Percentiles rank a stretch among this genome's conserved stretches.
Conservation (phyloP, 2,797 vertebrate genomes). For the Pantherophis alleghaniensis region DNA sequence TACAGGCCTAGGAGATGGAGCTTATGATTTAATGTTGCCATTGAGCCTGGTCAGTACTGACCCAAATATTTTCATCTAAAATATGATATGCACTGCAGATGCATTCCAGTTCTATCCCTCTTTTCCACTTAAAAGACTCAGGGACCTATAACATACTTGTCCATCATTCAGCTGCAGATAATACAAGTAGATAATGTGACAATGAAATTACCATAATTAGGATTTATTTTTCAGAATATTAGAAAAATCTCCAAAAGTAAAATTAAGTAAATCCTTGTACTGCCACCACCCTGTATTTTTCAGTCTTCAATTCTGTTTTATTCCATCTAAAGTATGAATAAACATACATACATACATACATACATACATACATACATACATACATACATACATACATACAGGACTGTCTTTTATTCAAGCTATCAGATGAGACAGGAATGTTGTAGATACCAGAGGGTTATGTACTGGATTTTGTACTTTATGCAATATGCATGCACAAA, state of each 20-base stretch:
- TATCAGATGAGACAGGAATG: neutral
- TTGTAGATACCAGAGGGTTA: neutral
- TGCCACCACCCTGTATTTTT: neutral
- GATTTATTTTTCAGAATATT: neutral
- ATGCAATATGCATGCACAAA: neutral
- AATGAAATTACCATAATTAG: neutral
- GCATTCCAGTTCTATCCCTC: neutral
- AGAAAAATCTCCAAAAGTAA: neutral
- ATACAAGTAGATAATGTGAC: neutral
- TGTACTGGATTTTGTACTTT: neutral
- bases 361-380: no score
- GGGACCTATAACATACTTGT: neutral
- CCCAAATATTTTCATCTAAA: neutral
- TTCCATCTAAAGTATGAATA: neutral
- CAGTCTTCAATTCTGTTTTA: neutral
- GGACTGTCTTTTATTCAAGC: neutral
- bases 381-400: neutral
- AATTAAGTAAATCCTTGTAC: neutral
- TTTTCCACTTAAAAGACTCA: neutral
- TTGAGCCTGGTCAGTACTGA: neutral
- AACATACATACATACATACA: neutral
- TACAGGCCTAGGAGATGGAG: neutral
- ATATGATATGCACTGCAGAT: neutral
- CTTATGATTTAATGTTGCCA: neutral
- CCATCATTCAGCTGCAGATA: neutral